These are phyloP conservation scores for Drosophila lini DNA, from an alignment of 1,140 invertebrate species.

Conservation along the genomic window DNA sequence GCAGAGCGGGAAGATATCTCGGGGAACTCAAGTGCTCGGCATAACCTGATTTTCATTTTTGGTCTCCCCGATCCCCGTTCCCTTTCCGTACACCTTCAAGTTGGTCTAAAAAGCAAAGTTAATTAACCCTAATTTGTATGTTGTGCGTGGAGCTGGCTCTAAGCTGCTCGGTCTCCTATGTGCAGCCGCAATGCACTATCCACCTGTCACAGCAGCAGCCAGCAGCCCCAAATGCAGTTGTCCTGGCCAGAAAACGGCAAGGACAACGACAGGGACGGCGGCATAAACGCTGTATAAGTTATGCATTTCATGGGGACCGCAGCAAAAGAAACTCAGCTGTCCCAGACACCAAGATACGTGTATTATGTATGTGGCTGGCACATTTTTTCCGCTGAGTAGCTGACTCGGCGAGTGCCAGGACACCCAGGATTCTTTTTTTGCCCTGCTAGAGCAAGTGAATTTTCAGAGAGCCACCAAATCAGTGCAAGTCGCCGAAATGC, in stretches of 20 bases:
- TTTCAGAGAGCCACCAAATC: conserved; percentile 41
- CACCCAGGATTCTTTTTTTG: conserved; percentile 1
- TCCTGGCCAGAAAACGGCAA: conserved; percentile 20
- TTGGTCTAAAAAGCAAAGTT: conserved; percentile 62
- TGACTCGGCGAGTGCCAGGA: conserved; percentile 49
- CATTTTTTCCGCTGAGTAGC: conserved; percentile 47
- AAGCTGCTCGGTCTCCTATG: conserved; percentile 24
- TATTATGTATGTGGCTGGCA: conserved; percentile 69
- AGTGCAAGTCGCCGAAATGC: conserved; percentile 49
- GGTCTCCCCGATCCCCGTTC: neutral
- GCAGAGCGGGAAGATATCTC: conserved; percentile 10
- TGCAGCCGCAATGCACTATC: conserved; percentile 52
- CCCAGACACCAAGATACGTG: conserved; percentile 76
- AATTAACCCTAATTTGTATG: conserved; percentile 77
- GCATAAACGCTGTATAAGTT: conserved; percentile 78
- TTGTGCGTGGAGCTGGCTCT: conserved; percentile 30
- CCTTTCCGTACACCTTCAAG: conserved; percentile 20
- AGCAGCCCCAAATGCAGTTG: conserved; percentile 14
- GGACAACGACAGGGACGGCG: conserved; percentile 4
- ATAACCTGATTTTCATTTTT: conserved; percentile 52
- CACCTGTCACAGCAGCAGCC: conserved; percentile 57
- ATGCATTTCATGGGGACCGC: conserved; percentile 79
- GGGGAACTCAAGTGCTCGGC: conserved; percentile 41
- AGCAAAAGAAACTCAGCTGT: conserved; percentile 71
- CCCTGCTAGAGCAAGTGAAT: conserved; percentile 11